These are phyloP conservation scores for Loripinus fragilis DNA, from an alignment of 2,888 invertebrate species.

Conservation along the genomic window DNA sequence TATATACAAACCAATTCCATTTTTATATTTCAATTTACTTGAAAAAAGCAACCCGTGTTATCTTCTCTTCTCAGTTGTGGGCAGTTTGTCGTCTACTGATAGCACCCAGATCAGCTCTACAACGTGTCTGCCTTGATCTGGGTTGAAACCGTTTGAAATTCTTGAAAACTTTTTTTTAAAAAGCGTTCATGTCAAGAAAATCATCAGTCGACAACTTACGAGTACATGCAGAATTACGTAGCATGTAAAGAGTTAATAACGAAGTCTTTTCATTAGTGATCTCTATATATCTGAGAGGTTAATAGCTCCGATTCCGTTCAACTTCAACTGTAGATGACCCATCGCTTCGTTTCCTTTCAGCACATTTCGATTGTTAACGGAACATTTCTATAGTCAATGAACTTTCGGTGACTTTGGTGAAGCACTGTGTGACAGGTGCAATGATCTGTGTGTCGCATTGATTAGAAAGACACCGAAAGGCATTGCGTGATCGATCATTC, in stretches of 20 bases:
- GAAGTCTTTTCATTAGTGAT: background rate
- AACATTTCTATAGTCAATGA: background rate
- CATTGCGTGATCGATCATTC: too few species aligned
- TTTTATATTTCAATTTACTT: too few species aligned
- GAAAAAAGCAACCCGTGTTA: too few species aligned
- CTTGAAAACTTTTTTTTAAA: background rate
- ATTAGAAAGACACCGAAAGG: too few species aligned
- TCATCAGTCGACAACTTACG: background rate
- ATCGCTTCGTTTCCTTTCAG: background rate
- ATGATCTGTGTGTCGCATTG: too few species aligned
- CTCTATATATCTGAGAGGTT: background rate
- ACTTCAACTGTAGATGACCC: background rate
- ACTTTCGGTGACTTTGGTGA: background rate
- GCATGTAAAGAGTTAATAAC: background rate
- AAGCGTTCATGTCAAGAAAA: background rate
- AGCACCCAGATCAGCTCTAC: too few species aligned
- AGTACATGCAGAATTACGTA: background rate
- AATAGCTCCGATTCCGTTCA: slow-evolving; percentile 3
- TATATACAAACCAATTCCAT: too few species aligned
- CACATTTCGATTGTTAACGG: background rate
- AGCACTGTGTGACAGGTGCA: background rate
- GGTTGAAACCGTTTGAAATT: background rate
- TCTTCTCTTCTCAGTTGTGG: too few species aligned
- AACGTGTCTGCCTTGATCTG: background rate
- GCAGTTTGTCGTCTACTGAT: too few species aligned